Conservation (phyloP, 2,797 vertebrate species). For the Salmo trutta region DNA sequence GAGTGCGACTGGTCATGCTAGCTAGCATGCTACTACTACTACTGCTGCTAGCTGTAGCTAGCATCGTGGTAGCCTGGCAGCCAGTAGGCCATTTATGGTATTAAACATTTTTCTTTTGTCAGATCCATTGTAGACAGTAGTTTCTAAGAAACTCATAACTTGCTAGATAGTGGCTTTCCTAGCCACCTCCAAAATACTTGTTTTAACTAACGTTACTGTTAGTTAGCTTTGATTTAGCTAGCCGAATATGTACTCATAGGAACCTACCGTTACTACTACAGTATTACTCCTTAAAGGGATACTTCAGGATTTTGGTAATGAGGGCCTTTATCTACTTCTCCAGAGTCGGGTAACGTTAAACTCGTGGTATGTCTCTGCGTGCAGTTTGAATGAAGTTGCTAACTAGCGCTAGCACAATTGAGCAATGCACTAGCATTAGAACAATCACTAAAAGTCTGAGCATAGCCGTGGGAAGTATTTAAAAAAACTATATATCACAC, state of each 20-base stretch:
- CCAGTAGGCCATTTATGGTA: not conserved
- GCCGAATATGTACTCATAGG: not conserved
- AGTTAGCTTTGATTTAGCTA: not conserved
- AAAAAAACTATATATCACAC: too few relatives aligned
- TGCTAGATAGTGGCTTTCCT: not conserved
- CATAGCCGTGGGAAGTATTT: too few relatives aligned
- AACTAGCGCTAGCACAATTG: too few relatives aligned
- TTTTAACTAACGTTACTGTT: not conserved
- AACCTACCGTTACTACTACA: not conserved
- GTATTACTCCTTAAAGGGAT: not conserved
- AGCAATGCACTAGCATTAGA: too few relatives aligned
- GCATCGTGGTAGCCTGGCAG: not conserved
- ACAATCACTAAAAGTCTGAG: too few relatives aligned
- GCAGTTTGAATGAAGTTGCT: too few relatives aligned
- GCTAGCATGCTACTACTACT: not conserved
- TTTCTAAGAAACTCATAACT: not conserved
- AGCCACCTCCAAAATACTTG: not conserved
- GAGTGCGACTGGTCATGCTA: slow-evolving; percentile 59
- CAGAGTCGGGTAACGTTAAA: too few relatives aligned
- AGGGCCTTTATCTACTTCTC: not conserved
- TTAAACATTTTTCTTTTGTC: not conserved
- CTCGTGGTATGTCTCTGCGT: too few relatives aligned
- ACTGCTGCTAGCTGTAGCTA: not conserved
- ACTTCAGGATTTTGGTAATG: not conserved
- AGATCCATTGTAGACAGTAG: not conserved